Base-by-base conservation (phyloP, 2,888 invertebrate species). In the Rhaphigaster nebulosa region DNA sequence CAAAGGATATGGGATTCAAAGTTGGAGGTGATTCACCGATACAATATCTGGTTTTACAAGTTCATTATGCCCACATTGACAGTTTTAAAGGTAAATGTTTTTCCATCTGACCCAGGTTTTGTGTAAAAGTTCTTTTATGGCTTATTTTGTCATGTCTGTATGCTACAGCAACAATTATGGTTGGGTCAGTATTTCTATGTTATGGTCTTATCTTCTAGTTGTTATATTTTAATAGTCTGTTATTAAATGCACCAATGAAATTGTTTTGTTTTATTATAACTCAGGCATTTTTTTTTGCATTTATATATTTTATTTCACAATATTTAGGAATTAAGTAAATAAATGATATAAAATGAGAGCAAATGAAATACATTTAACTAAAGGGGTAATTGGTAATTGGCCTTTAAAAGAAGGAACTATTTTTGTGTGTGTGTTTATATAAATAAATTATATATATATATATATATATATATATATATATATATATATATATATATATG, bases 41-140 rank as follows among this genome's bases (percentile, higher is more conserved):
- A 92, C 96, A 97, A 93, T 98, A 98, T 93, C 94, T 99, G 90
- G 98, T 99, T 0, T 94, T 99, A 65, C 99, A 99, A 94, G 97
- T 99, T 0, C 98, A 98, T 93, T 98, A 98, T 93, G 96, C 96
- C 92, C 95, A 95, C 91, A 94, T 95, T 23, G 94, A 95, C 6
- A 94, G 94, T 76, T 97, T 97, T 92, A 94, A 95, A 93, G 94
- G 96, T 96, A 94, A 94, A 52, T 56, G 10, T 87, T 89, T 45
- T 45, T 41, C 18, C 34, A 70, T 1, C 13, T 65, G 65, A 34
- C 20, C 29, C 34, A 18, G 38, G 34, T 13, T 23, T 54, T 26
- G 3, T n/a, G 10, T 60, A 1, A 5, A 13, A 65, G 15, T 65
- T 65, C 13, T 65, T n/a, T 65, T 29, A 29, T 29, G 15, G 65